A percentile compares a stretch with the other conserved stretches of the same genome.
phyloP scores from a whole-genome alignment of 2,888 invertebrate species.

The Leucania comma region DNA sequence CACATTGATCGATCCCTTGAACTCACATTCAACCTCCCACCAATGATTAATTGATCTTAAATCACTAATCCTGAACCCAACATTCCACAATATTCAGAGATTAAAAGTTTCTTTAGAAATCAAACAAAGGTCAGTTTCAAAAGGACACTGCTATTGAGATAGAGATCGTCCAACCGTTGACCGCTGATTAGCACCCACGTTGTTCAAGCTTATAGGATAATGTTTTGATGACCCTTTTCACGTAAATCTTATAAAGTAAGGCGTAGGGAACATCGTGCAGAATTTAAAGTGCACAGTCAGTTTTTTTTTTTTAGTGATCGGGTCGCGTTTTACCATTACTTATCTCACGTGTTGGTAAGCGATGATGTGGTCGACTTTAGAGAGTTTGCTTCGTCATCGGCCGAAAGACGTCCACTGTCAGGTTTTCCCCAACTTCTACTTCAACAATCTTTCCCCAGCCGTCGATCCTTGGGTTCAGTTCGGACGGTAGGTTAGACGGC shows the following conservation, averaged over 20 bases:
- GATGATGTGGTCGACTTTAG: too few relatives aligned
- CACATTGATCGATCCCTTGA: too few relatives aligned
- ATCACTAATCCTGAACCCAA: background rate
- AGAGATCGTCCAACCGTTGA: slow-evolving; percentile 28
- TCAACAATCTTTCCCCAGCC: too few relatives aligned
- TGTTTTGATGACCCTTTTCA: slow-evolving; percentile 19
- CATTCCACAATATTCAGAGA: background rate
- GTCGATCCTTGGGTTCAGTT: too few relatives aligned
- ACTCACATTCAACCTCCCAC: background rate
- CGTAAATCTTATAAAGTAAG: slow-evolving; percentile 12
- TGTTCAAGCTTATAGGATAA: slow-evolving; percentile 20
- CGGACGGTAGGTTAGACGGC: too few relatives aligned
- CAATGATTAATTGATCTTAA: background rate
- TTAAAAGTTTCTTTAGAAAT: background rate
- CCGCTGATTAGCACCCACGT: slow-evolving; percentile 14
- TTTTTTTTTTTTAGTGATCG: too few relatives aligned
- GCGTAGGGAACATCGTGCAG: background rate
- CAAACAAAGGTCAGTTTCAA: slow-evolving; percentile 8
- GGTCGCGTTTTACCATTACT: too few relatives aligned
- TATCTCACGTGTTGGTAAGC: too few relatives aligned
- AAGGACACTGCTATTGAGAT: background rate
- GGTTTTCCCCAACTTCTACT: too few relatives aligned
- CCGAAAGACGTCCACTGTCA: too few relatives aligned
- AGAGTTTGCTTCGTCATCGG: too few relatives aligned
- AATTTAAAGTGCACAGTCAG: background rate